Evolutionary conservation across 2,888 invertebrate genomes (phyloP), one percentile per base, ranked within the genome.

Genomic region (Noctuana brunneofusca): DNA sequence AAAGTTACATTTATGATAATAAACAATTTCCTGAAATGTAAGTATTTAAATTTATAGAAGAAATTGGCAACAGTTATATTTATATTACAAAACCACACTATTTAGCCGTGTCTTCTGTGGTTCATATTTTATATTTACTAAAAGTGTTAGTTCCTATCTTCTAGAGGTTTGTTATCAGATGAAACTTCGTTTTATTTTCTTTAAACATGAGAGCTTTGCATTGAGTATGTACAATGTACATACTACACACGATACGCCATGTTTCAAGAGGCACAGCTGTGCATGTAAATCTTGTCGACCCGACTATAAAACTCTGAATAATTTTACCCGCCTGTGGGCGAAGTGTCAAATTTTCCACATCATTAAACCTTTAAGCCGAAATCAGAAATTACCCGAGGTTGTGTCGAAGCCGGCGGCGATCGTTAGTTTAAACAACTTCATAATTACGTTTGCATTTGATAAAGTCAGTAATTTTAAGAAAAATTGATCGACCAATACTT

Each of bases 311-410:
- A 80, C 73, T 30, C 53, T 78, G 84, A 81, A 85, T 85, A 87
- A 87, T 84, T 83, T 77, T 75, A 67, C 68, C 65, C 71, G 69
- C 79, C 82, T 76, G 78, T 76, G 77, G 83, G 80, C 80, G 75
- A 81, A 82, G 86, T 87, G 88, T 87, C 83, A 84, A 86, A 88
- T 89, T 88, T 89, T 88, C 82, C 83, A 84, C 79, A 71, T 81
- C 86, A 87, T 89, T 87, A 84, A 81, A 80, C 78, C 69, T 70
- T 81, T 76, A 38, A 38, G 38, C 6, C 38, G 38, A 79, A 80
- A 78, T 80, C 81, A 75, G 73, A 60, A 60, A 60, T 54, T 53
- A 59, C 24, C 22, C 46, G 48, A n/a, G 32, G 8, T 8, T 32
- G 32, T 27, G 20, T 43, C 14, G 24, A 32, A 20, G 41, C 59